A percentile compares a stretch with the other conserved stretches of the same genome.
These are phyloP conservation scores for Drosophila watanabei DNA, from an alignment of 1,140 invertebrate species.

Conservation along the genomic window DNA sequence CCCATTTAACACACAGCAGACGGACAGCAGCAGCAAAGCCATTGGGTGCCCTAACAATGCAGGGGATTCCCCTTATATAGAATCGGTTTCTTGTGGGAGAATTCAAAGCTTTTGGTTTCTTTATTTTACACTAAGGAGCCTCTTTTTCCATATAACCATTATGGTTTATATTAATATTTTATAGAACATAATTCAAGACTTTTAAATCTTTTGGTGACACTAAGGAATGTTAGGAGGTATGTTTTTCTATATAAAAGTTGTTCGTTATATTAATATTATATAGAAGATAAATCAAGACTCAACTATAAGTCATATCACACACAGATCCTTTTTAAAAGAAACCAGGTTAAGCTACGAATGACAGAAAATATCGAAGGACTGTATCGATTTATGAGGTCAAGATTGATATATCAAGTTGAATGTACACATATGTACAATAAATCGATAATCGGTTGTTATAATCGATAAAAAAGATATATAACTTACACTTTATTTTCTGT, in stretches of 20 bases:
- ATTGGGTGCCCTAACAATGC: neutral
- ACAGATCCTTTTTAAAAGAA: neutral
- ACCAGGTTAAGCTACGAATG: neutral
- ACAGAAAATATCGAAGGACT: neutral
- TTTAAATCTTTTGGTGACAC: too few species aligned
- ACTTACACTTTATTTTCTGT: too few species aligned
- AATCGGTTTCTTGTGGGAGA: neutral
- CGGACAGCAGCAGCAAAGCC: constrained; percentile 1
- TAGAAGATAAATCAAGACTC: neutral
- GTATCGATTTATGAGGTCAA: neutral
- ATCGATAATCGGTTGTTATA: too few species aligned
- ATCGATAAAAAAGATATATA: too few species aligned
- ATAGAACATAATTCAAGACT: too few species aligned
- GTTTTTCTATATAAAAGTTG: neutral
- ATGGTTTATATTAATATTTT: too few species aligned
- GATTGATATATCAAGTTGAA: neutral
- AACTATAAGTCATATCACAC: neutral
- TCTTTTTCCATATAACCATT: too few species aligned
- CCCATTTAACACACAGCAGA: constrained; percentile 73
- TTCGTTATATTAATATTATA: neutral
- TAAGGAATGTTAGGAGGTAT: neutral
- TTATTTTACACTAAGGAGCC: neutral
- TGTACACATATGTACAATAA: too few species aligned
- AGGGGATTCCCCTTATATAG: neutral
- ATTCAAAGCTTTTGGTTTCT: too few species aligned